Conservation (phyloP, 2,888 invertebrate species). For the Oscheius onirici region DNA sequence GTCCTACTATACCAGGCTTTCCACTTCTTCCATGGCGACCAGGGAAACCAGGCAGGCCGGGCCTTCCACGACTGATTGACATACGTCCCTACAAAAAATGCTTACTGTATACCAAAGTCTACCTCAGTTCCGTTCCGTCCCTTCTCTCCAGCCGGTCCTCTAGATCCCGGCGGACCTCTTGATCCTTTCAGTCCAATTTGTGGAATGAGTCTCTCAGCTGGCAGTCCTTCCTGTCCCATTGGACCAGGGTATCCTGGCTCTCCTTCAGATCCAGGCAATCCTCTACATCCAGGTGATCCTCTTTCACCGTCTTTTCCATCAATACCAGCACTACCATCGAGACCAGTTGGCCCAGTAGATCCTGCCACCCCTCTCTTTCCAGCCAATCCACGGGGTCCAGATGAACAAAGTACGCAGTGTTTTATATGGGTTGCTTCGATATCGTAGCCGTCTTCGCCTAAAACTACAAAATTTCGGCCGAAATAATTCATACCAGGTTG, state of each 20-base stretch:
- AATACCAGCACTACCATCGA: neutral
- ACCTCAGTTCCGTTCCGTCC: constrained; percentile 6
- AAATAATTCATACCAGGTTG: neutral
- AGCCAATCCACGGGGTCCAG: neutral
- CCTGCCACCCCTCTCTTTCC: neutral
- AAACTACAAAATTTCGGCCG: neutral
- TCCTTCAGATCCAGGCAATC: neutral
- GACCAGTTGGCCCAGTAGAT: neutral
- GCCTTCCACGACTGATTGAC: neutral
- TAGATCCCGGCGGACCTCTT: neutral
- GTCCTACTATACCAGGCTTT: neutral
- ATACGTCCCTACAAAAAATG: neutral
- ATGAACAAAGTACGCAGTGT: neutral
- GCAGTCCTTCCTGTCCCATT: neutral
- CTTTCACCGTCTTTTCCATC: neutral
- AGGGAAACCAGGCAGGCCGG: constrained; percentile 3
- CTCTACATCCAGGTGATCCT: constrained; percentile 13
- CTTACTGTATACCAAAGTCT: neutral
- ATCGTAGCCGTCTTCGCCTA: neutral
- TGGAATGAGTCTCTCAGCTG: neutral
- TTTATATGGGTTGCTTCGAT: neutral
- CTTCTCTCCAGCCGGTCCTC: neutral
- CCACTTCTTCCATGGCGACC: constrained; percentile 6
- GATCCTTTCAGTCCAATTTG: neutral
- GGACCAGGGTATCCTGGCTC: constrained; percentile 3